Evolutionary conservation across 2,113 vertebrate species (phyloP).

Genomic region (Apteryx mantelli): DNA sequence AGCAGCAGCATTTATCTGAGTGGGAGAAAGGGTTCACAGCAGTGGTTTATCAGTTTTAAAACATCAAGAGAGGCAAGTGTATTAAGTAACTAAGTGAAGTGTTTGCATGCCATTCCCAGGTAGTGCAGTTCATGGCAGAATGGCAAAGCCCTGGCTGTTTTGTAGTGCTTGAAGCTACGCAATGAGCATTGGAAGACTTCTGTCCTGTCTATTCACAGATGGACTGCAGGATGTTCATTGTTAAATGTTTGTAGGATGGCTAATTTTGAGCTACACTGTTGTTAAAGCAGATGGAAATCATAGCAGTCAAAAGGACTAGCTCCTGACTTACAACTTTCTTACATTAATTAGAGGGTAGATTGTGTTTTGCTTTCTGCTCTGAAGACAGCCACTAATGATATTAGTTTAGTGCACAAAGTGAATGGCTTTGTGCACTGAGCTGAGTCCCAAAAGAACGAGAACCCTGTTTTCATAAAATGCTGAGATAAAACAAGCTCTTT

Average conservation of each 20-base stretch:
- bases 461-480: slow-evolving; percentile 25
- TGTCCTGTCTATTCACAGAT: not conserved
- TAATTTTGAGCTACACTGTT: not conserved
- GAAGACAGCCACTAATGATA: slow-evolving; percentile 1
- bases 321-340: not conserved
- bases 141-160: not conserved
- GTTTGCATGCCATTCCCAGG: not conserved
- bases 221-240: not conserved
- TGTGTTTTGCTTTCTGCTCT: slow-evolving; percentile 24
- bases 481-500: slow-evolving; percentile 37
- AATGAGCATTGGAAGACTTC: not conserved
- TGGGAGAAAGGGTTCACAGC: not conserved
- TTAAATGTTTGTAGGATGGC: not conserved
- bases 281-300: not conserved
- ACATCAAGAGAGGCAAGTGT: not conserved
- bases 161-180: not conserved
- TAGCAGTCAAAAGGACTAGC: not conserved
- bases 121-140: not conserved
- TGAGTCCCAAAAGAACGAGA: slow-evolving; percentile 39
- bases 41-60: not conserved
- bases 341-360: not conserved
- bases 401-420: not conserved
- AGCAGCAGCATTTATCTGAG: not conserved
- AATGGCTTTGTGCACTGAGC: not conserved
- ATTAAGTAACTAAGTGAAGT: not conserved